Evolutionary conservation across 2,797 vertebrate genomes (phyloP), one percentile per base, ranked within the genome.

Genomic region (Hapalemur alaotrensis): DNA sequence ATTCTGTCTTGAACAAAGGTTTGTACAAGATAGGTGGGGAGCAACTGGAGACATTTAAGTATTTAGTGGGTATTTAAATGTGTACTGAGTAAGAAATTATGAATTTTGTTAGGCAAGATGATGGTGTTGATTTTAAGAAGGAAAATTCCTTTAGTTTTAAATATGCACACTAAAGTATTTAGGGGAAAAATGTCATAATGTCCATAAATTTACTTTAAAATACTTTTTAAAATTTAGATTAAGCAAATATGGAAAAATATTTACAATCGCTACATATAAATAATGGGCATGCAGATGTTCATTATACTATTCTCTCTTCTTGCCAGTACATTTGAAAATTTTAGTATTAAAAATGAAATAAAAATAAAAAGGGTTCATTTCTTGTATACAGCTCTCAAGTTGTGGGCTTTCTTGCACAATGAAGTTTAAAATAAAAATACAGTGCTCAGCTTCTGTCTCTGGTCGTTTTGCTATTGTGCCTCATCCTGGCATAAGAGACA

Each of bases 261-360:
- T 84, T 93, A 54, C 13, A 75, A 70, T 69, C 83, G 9, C 69
- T 73, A 50, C n/a, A 50, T 41, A 54, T 46, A 89, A 78, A 38
- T 59, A 87, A 54, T 83, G 7, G 12, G 6, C 54, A 81, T 54
- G 25, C 3, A 91, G 50, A 7, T 92, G 65, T n/a, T 95, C 30
- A 59, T 76, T 92, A 79, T 72, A 30, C 30, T 75, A 38, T 59
- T 91, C 41, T 91, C 20, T 69, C 18, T 79, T 54, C 18, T 30
- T 84, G 35, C 30, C 25, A 95, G 6, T 89, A 78, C 43, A 52
- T 43, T 46, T 89, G 79, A 96, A 82, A 89, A 4, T 50, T 85
- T 81, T 93, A 92, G 54, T 94, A 73, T 48, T 73, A 76, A 90
- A 82, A 82, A 54, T 94, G 30, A 95, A 86, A 92, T 43, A 14